Conservation (phyloP, 2,113 vertebrate genomes). For the Tychaedon coryphoeus region DNA sequence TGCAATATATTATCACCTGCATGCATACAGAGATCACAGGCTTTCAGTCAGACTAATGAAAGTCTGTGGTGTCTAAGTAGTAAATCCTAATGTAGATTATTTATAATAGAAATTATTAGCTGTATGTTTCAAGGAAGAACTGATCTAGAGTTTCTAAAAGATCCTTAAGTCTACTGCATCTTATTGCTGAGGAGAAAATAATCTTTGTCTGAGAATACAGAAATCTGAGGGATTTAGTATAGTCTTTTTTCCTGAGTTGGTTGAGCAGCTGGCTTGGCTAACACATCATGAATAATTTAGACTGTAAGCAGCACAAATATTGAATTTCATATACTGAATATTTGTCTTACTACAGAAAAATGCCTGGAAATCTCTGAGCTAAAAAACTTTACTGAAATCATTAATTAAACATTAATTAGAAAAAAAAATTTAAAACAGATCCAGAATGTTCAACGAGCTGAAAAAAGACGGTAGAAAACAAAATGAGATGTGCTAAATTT, state of each 20-base stretch:
- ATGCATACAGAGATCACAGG: background rate
- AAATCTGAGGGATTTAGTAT: background rate
- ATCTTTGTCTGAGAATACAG: background rate
- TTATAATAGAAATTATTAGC: background rate
- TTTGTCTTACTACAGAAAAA: background rate
- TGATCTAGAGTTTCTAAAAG: background rate
- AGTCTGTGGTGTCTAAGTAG: background rate
- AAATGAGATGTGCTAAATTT: background rate
- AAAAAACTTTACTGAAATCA: background rate
- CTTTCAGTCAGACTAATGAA: background rate
- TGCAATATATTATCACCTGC: background rate
- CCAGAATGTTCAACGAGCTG: background rate
- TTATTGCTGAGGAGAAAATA: background rate
- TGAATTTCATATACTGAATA: background rate
- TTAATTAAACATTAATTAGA: background rate
- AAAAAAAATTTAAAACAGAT: background rate
- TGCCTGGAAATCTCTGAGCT: background rate
- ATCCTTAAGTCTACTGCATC: background rate
- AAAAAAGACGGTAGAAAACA: background rate
- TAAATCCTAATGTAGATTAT: background rate
- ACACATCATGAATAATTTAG: background rate
- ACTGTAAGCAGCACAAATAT: background rate
- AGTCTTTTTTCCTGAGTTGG: background rate
- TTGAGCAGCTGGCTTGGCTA: background rate
- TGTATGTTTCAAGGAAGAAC: background rate